Evolutionary conservation across 37 sponge, comb jelly and placozoan species (phyloP).

Genomic region (Geodia barretti): DNA sequence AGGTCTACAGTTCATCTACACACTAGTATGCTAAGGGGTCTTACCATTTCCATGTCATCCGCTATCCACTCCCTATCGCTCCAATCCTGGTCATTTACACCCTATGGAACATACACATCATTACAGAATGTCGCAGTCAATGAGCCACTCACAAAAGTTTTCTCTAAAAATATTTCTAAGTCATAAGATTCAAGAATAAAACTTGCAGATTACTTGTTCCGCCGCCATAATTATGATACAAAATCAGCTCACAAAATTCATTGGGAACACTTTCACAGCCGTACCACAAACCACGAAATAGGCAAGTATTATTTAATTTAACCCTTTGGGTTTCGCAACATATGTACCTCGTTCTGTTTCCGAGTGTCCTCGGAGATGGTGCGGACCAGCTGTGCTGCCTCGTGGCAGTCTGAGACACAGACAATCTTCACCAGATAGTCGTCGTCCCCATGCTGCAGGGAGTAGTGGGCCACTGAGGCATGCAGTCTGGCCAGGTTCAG

Average conservation of each 20-base stretch:
- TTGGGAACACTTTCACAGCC: not conserved
- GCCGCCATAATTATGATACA: too few species aligned
- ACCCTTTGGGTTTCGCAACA: too few species aligned
- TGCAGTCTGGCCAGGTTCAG: conserved; percentile 56
- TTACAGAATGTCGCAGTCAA: too few species aligned
- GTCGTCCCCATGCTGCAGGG: conserved; percentile 13
- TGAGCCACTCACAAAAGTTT: too few species aligned
- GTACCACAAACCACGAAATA: too few species aligned
- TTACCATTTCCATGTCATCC: conserved; percentile 43
- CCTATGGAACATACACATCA: conserved; percentile 4
- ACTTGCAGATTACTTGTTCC: too few species aligned
- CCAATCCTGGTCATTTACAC: conserved; percentile 13
- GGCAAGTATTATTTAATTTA: too few species aligned
- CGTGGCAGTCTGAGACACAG: conserved; percentile 12
- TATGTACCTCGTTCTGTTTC: conserved; percentile 11
- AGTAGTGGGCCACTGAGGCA: conserved; percentile 61
- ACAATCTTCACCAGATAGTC: conserved; percentile 27
- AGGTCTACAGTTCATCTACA: not conserved
- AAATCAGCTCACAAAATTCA: not conserved
- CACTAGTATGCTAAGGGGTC: not conserved
- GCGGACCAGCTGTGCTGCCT: conserved; percentile 45
- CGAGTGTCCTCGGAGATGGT: conserved; percentile 42
- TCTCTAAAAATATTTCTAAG: too few species aligned
- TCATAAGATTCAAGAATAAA: too few species aligned
- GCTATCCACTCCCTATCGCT: conserved; percentile 39